Base-by-base conservation (phyloP, 2,113 vertebrate genomes). In the Eupsittula cactorum region DNA sequence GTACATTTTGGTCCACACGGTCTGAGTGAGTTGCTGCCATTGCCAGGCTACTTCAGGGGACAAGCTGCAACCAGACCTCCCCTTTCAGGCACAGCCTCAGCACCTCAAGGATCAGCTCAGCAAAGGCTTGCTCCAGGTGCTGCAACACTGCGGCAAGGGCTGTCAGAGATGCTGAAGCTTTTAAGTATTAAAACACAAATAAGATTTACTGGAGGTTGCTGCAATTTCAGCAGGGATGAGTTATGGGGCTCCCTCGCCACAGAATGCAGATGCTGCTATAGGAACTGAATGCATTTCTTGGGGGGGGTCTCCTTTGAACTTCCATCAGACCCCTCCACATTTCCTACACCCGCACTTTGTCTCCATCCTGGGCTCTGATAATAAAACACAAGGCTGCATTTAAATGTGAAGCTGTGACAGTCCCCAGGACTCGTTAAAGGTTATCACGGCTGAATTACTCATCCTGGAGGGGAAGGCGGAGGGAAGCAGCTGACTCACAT, bases 401-500 rank as follows among this genome's bases (percentile, higher is more conserved):
- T 65, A 9, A 82, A 80, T 18, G 3, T 5, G 57, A 49, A 84
- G 69, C 79, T 73, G 74, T 55, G 77, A 92, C 86, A 80, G 80
- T 57, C 67, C 27, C 62, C 8, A 10, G 68, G 55, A 91, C 50
- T 74, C 7, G 11, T 37, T 85, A 82, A 94, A 95, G 90, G 86
- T 94, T 84, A 42, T 82, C 88, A 42, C 2, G 0, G 78, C 78
- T 77, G 86, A 53, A 78, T 91, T 33, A 41, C 77, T 94, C 90
- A 93, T 67, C 92, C 57, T 11, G 42, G 69, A 92, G 90, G 39
- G 52, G n/a, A 76, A 75, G 87, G 84, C 10, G 8, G 77, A 73
- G 86, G 83, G 75, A 87, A 95, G 88, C 33, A 74, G 83, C 86
- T 68, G 86, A 49, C 44, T 91, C 91, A 27, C 67, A 86, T 55